Base-by-base conservation (phyloP, 2,888 invertebrate genomes). In the Dilophus febrilis region DNA sequence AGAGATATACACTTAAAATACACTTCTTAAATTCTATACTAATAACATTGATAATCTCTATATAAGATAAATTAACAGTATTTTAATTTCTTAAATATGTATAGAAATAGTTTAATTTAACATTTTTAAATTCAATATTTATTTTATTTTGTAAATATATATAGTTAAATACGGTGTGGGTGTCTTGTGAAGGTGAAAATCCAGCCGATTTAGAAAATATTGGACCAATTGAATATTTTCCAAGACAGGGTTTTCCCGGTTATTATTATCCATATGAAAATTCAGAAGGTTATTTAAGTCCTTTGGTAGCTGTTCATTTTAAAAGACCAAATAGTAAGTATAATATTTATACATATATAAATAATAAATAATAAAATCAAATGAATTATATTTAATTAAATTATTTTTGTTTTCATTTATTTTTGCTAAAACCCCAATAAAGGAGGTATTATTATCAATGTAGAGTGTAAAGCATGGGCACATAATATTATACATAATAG, bases 171-270 rank as follows among this genome's bases (percentile, higher is more conserved):
- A 85, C 84, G 51, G 74, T 94, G 48, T 92, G 91, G 81, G 75
- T 95, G 12, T 82, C 86, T 6, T 97, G 95, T 58, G 79, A 85
- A 52, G 95, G 95, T 35, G 92, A 92, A 69, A 87, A 85, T 61
- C 83, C 90, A 1, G 83, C 85, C 1, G 94, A 94, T 64, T 69
- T 79, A 43, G 94, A 95, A 62, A 86, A 90, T 60, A 73, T 94
- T 46, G 94, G 92, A 1, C 76, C 79, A 3, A 68, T 94, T 45
- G 67, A 73, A 44, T 91, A 91, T 65, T 67, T 75, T 47, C 88
- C 88, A 0, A 70, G 76, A 50, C 72, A 76, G 50, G 88, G 90
- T 40, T 87, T 88, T 57, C 86, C 87, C 0, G 85, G 85, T 2
- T 87, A 82, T 56, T 91, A 82, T 64, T 91, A 84, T 66, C 91